Percentiles rank a stretch among this genome's conserved stretches.
phyloP scores from a whole-genome alignment of 2,888 invertebrate species.

The Petrolisthes cinctipes region DNA sequence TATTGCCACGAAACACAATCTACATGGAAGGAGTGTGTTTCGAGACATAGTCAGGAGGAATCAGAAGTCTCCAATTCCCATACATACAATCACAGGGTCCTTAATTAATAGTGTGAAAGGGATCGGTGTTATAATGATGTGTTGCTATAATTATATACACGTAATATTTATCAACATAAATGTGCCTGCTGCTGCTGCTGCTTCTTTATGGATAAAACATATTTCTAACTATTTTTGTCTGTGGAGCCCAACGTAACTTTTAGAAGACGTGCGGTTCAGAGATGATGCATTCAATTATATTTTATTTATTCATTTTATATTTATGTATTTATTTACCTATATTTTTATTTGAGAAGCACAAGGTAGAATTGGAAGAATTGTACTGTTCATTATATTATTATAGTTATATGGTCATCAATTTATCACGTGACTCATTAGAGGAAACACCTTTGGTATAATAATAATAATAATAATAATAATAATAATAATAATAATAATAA shows the following conservation, averaged over 20 bases:
- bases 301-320: no score
- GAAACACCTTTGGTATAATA: neutral
- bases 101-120: neutral
- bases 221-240: slow-evolving; percentile 10
- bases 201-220: neutral
- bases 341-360: neutral
- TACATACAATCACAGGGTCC: no score
- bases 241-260: neutral
- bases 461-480: neutral
- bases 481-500: neutral
- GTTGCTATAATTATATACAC: neutral
- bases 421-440: neutral
- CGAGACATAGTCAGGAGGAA: no score
- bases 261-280: neutral
- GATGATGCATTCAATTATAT: no score
- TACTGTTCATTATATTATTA: neutral
- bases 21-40: no score
- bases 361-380: neutral
- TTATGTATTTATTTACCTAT: no score
- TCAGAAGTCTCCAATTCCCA: no score
- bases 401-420: neutral
- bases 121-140: neutral
- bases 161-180: slow-evolving; percentile 3
- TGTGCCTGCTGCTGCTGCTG: neutral
- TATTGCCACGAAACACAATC: no score